phyloP scores from a whole-genome alignment of 2,888 invertebrate genomes.

The Ephialtes manifestator region DNA sequence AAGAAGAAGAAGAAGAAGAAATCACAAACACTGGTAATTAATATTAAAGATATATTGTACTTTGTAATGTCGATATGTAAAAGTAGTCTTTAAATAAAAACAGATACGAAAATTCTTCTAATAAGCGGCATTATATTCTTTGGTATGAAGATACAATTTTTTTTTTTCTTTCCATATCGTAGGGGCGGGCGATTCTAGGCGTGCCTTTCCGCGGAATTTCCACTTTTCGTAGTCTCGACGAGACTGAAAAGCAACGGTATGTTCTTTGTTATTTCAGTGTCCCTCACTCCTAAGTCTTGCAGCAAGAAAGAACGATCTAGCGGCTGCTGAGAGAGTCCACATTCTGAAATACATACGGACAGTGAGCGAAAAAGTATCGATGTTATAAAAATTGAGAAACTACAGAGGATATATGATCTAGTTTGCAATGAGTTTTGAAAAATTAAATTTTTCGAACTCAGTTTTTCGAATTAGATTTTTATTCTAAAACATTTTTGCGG shows the following conservation, averaged over 20 bases:
- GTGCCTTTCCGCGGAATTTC: slow-evolving; percentile 56
- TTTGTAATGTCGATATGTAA: slow-evolving; percentile 82
- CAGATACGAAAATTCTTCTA: slow-evolving; percentile 76
- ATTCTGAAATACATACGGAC: slow-evolving; percentile 77
- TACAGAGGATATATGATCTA: neutral
- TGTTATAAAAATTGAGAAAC: neutral
- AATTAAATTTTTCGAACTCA: no score
- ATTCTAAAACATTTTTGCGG: no score
- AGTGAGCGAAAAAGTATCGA: neutral
- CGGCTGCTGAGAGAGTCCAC: slow-evolving; percentile 81
- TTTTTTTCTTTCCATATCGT: neutral
- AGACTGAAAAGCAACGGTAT: slow-evolving; percentile 87
- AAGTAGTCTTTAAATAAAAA: slow-evolving; percentile 80
- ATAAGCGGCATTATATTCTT: slow-evolving; percentile 45
- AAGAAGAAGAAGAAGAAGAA: slow-evolving; percentile 44
- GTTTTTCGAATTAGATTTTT: no score
- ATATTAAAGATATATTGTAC: slow-evolving; percentile 80
- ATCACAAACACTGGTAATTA: slow-evolving; percentile 68
- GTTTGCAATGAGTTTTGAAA: no score
- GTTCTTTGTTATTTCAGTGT: slow-evolving; percentile 87
- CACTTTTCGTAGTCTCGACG: slow-evolving; percentile 87
- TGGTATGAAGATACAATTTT: slow-evolving; percentile 40
- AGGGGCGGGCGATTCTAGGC: slow-evolving; percentile 22
- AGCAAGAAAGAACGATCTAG: slow-evolving; percentile 79
- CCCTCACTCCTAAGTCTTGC: slow-evolving; percentile 86